These are phyloP conservation scores for Littorina saxatilis DNA, from an alignment of 1,140 invertebrate genomes.

Conservation along the genomic window DNA sequence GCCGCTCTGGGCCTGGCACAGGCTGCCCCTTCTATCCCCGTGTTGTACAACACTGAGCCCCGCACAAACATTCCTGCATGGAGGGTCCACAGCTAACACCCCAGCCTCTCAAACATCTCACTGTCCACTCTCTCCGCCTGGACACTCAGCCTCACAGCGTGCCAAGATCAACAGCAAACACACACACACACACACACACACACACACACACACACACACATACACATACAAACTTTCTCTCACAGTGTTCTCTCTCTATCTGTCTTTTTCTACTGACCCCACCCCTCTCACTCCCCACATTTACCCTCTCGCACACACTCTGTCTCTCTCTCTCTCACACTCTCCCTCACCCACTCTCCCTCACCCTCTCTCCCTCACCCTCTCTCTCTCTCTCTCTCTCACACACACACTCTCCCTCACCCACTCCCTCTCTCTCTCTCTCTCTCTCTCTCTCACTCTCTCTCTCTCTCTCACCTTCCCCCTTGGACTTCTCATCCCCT, in stretches of 20 bases:
- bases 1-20: neutral
- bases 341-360: too few relatives aligned
- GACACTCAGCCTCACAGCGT: neutral
- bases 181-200: too few relatives aligned
- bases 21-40: neutral
- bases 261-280: conserved; percentile 1
- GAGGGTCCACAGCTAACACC: neutral
- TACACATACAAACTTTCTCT: too few relatives aligned
- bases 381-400: too few relatives aligned
- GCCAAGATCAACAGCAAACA: neutral
- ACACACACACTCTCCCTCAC: neutral
- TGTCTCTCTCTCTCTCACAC: too few relatives aligned
- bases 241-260: neutral
- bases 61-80: conserved; percentile 17
- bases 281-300: too few relatives aligned
- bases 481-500: too few relatives aligned
- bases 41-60: conserved; percentile 23
- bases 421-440: too few relatives aligned
- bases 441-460: too few relatives aligned
- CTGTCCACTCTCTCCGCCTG: neutral
- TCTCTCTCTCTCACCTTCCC: too few relatives aligned
- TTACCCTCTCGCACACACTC: too few relatives aligned
- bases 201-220: neutral
- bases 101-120: conserved; percentile 14
- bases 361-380: too few relatives aligned